phyloP scores from a whole-genome alignment of 2,888 invertebrate species.

The Himalopsyche kuldschensis region DNA sequence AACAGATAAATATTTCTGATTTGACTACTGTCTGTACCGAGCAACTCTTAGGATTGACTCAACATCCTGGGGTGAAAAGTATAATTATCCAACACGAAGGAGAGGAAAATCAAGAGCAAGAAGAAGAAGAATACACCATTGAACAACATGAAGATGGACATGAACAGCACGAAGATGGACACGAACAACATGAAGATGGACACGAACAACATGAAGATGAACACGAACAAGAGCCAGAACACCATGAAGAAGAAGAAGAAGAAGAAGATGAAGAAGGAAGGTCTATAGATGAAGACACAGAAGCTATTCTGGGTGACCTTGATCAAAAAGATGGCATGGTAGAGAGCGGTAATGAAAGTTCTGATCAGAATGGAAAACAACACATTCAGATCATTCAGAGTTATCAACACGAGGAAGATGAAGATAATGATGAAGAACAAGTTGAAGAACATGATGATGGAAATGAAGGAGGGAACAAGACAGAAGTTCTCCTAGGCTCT shows the following conservation, averaged over 20 bases:
- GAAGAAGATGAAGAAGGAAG: conserved; percentile 2
- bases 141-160: conserved; percentile 5
- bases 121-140: background rate
- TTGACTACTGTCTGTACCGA: conserved; percentile 34
- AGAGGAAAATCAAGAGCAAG: background rate
- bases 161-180: conserved; percentile 4
- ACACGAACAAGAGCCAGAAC: background rate
- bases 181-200: conserved; percentile 3
- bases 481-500: conserved; percentile 21
- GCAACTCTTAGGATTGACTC: conserved; percentile 27
- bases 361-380: background rate
- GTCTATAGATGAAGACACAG: background rate
- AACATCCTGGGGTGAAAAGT: background rate
- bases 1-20: conserved; percentile 28
- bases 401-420: background rate
- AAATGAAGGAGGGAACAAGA: conserved; percentile 19
- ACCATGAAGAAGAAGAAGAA: conserved; percentile 4
- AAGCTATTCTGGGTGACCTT: background rate
- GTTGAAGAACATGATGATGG: conserved; percentile 5
- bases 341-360: background rate
- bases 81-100: background rate
- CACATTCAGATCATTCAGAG: background rate
- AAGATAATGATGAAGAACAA: conserved; percentile 7
- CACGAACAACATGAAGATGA: conserved; percentile 4
- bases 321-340: background rate